phyloP scores from a whole-genome alignment of 92 coral and sea anemone genomes.

The Porites evermanni region DNA sequence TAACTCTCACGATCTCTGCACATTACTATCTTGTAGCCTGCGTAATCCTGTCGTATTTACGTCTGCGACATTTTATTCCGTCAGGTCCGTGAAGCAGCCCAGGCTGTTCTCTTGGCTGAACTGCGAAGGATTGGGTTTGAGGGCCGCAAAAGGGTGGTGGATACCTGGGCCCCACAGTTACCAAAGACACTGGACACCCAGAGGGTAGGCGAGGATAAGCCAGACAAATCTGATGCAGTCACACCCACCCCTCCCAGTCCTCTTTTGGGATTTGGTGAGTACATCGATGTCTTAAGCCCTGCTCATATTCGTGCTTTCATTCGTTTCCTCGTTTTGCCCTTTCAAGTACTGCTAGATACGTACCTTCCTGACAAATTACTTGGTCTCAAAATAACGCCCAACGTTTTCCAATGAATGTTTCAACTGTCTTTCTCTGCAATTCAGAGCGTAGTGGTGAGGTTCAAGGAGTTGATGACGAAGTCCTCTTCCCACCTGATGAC shows the following conservation, averaged over 20 bases:
- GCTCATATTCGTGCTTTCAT: neutral
- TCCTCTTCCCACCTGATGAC: conserved; percentile 91
- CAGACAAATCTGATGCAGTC: conserved; percentile 5
- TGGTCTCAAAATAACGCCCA: too few relatives aligned
- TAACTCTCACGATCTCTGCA: too few relatives aligned
- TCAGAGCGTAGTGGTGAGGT: conserved; percentile 77
- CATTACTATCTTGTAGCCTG: too few relatives aligned
- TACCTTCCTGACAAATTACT: too few relatives aligned
- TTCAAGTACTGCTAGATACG: too few relatives aligned
- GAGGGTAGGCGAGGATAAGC: conserved; percentile 50
- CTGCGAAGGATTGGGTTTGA: conserved; percentile 91
- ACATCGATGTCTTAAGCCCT: neutral
- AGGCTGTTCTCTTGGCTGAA: conserved; percentile 94
- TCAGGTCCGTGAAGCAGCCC: conserved; percentile 97
- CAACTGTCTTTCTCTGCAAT: neutral
- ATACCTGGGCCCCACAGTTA: conserved; percentile 98
- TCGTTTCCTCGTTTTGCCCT: neutral
- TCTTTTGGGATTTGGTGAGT: conserved; percentile 37
- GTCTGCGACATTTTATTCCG: neutral
- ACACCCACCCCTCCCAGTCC: conserved; percentile 26
- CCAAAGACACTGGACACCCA: conserved; percentile 84
- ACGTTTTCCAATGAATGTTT: neutral
- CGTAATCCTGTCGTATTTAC: too few relatives aligned
- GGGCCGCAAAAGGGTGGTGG: conserved; percentile 93
- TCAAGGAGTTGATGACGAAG: conserved; percentile 78